Evolutionary conservation across 2,888 invertebrate genomes (phyloP).

Genomic region (Sphaerophoria taeniata): DNA sequence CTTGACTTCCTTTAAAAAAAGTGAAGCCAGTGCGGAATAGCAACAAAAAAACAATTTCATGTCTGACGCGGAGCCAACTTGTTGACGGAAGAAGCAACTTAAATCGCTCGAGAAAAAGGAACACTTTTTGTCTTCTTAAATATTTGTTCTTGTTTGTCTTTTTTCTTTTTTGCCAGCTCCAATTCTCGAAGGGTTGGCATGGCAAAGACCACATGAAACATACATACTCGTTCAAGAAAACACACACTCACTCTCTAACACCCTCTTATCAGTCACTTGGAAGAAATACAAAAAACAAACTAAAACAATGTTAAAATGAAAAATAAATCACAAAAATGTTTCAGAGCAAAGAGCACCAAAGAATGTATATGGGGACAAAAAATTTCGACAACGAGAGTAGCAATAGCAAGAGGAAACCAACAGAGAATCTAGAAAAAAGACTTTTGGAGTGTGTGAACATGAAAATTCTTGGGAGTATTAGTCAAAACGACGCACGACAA

Average conservation of each 20-base stretch:
- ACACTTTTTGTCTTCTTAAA: conserved; percentile 25
- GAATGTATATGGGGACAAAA: not conserved
- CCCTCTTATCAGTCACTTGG: conserved; percentile 58
- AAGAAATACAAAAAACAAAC: not conserved
- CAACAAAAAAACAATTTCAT: conserved; percentile 6
- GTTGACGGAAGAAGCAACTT: conserved; percentile 60
- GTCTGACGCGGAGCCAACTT: conserved; percentile 51
- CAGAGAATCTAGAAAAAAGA: not conserved
- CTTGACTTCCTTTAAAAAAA: conserved; percentile 4
- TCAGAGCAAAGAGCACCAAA: not conserved
- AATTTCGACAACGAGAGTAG: conserved; percentile 8
- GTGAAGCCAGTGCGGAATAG: not conserved
- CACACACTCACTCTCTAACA: conserved; percentile 14
- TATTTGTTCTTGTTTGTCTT: conserved; percentile 32
- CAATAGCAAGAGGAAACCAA: conserved; percentile 13
- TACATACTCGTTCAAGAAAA: not conserved
- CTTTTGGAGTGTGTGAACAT: conserved; percentile 34
- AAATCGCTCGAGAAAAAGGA: conserved; percentile 21
- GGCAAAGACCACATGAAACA: not conserved
- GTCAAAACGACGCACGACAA: conserved; percentile 36
- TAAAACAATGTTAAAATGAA: conserved; percentile 36
- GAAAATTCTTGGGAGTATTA: conserved; percentile 60
- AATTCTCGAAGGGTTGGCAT: not conserved
- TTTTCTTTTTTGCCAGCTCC: not conserved
- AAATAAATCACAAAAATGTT: conserved; percentile 38